Evolutionary conservation across 2,888 invertebrate genomes (phyloP).

Genomic region (Laothoe populi): DNA sequence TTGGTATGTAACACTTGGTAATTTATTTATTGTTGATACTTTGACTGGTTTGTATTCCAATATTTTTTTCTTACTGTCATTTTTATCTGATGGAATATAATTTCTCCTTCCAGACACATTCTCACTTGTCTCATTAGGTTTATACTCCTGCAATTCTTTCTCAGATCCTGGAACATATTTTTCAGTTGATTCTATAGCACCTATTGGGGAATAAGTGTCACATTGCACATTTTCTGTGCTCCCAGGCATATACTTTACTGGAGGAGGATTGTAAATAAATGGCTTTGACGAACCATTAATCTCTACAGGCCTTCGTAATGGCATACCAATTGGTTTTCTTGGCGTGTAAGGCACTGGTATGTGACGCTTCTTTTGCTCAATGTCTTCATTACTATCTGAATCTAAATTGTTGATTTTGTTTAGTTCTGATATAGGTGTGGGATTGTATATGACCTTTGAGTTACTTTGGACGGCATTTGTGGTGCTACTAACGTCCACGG

Average conservation of each 20-base stretch:
- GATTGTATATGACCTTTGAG: constrained; percentile 83
- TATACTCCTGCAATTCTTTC: constrained; percentile 67
- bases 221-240: constrained; percentile 59
- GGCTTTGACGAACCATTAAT: constrained; percentile 68
- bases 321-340: constrained; percentile 69
- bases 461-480: constrained; percentile 60
- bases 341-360: constrained; percentile 83
- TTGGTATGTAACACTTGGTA: constrained; percentile 67
- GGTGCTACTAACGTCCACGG: constrained; percentile 38
- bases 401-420: constrained; percentile 71
- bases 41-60: constrained; percentile 77
- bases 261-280: constrained; percentile 73
- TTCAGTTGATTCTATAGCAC: constrained; percentile 64
- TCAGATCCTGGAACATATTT: constrained; percentile 75
- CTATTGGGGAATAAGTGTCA: constrained; percentile 75
- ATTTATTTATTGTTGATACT: constrained; percentile 58
- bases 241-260: constrained; percentile 71
- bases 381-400: constrained; percentile 59
- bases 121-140: constrained; percentile 59
- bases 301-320: constrained; percentile 67
- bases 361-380: constrained; percentile 72
- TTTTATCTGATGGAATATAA: constrained; percentile 78
- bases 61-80: constrained; percentile 66
- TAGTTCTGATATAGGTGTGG: constrained; percentile 87
- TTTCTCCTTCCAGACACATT: constrained; percentile 56